These are phyloP conservation scores for Aphidoletes aphidimyza DNA, from an alignment of 2,888 invertebrate species.

Conservation along the genomic window DNA sequence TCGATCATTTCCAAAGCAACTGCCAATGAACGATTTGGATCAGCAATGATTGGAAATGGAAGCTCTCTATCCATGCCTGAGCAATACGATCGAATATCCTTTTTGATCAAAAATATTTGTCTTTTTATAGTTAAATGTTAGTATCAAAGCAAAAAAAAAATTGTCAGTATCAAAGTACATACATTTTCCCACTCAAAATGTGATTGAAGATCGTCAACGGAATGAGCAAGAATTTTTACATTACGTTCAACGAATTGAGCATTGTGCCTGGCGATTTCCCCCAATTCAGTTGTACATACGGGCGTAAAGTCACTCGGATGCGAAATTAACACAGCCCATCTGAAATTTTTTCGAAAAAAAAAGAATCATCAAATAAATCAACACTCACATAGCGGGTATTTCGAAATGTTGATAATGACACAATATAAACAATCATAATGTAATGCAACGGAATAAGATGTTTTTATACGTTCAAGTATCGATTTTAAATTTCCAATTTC, in stretches of 20 bases:
- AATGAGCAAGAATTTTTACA: conserved; percentile 82
- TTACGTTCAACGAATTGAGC: conserved; percentile 77
- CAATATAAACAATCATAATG: background rate
- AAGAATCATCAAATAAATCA: conserved; percentile 39
- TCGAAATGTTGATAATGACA: background rate
- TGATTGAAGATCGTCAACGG: conserved; percentile 78
- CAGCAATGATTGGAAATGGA: conserved; percentile 87
- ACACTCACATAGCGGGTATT: background rate
- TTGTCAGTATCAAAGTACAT: conserved; percentile 60
- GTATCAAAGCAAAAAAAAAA: too few species aligned
- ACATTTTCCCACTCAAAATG: conserved; percentile 83
- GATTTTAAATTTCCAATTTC: too few species aligned
- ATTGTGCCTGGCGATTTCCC: conserved; percentile 76
- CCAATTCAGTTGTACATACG: conserved; percentile 89
- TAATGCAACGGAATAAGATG: too few species aligned
- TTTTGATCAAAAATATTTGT: too few species aligned
- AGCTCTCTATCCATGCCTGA: conserved; percentile 77
- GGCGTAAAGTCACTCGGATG: conserved; percentile 92
- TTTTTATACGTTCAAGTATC: too few species aligned
- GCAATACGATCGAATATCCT: conserved; percentile 78
- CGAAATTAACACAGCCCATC: conserved; percentile 88
- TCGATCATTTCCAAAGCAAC: conserved; percentile 82
- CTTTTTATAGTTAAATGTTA: background rate
- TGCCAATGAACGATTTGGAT: conserved; percentile 77
- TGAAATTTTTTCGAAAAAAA: conserved; percentile 63